Evolutionary conservation across 2,113 vertebrate species (phyloP), one percentile per base, ranked within the genome.

Genomic region (Parotia lawesii): DNA sequence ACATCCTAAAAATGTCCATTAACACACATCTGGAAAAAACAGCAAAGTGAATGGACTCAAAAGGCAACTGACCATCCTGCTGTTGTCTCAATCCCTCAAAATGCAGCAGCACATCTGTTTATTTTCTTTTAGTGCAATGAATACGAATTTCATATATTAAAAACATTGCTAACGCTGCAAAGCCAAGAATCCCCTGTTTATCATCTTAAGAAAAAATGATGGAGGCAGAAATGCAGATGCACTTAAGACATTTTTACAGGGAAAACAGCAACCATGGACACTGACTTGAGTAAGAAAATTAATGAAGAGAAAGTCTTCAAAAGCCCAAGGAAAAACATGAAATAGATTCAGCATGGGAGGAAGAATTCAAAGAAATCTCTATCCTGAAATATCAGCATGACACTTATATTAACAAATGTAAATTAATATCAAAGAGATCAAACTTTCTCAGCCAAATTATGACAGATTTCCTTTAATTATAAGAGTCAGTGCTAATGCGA

Each of bases 21-120:
- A 94, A 73, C 33, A 67, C 65, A 87, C 89, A 92, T 93, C 87
- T 95, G 91, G 91, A 95, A 95, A 90, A 86, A 90, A 31, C 33
- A 91, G 58, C 51, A 73, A 88, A 86, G 71, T 31, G 60, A 85
- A 89, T 57, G 58, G 73, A 67, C 29, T 57, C 45, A 71, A 84
- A 94, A 71, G 25, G 85, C 60, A 85, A 64, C 53, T 62, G 79
- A 89, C 29, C 42, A 69, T 61, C 40, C 45, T 72, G 73, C 51
- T 81, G 44, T 72, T 29, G 19, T 64, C 61, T 70, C 45, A 86
- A 22, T 40, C 24, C 29, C 25, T 70, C 48, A 80, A 94, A 94
- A 91, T 27, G 23, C 3, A 92, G 54, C 60, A 89, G 70, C n/a
- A 77, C 40, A 89, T 87, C 58, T 87, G 47, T 37, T 76, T 78